Base-by-base conservation (phyloP, 2,797 vertebrate species). In the Ataeniobius toweri region DNA sequence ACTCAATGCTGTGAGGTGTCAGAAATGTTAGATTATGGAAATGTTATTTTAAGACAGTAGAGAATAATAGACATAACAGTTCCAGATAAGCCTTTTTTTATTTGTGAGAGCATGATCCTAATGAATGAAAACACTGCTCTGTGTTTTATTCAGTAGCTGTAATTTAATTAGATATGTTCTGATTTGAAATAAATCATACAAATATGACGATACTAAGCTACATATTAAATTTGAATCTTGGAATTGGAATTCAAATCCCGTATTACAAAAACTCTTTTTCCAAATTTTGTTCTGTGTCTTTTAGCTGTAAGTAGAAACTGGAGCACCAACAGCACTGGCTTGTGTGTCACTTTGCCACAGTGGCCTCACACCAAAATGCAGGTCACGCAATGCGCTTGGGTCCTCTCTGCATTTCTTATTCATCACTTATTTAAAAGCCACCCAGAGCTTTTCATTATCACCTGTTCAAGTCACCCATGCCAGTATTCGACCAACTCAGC, bases 1-100 rank as follows among this genome's bases (percentile, higher is more conserved):
- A 86, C 86, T 93, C 85, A 76, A 61, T 80, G 78, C 87, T 83
- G 79, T 59, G 63, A 86, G 84, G 85, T 83, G 83, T 80, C 79
- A 55, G 5, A 18, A 81, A 71, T 72, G 76, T 82, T 89, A 83
- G 39, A 83, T 80, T 89, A 26, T 46, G 12, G 84, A 20, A 10
- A 5, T 53, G 18, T 28, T 10, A 28, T 31, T 55, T 55, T 14
- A 28, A 53, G 70, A 31, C 18, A 22, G 31, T 1, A 13, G 20
- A 41, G 9, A 67, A 12, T 67, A 31, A 36, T 36, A 18, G 3
- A 31, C 31, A 20, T 20, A 18, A 2, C 20, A 18, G 0, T 63
- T 36, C 7, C 31, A 36, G 28, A 24, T 48, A 51, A 22, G 31
- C 28, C 9, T 39, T 36, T 85, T 87, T 85, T 26, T 24, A 75